phyloP scores from a whole-genome alignment of 2,797 vertebrate species.

The Euphonia xanthogaster region DNA sequence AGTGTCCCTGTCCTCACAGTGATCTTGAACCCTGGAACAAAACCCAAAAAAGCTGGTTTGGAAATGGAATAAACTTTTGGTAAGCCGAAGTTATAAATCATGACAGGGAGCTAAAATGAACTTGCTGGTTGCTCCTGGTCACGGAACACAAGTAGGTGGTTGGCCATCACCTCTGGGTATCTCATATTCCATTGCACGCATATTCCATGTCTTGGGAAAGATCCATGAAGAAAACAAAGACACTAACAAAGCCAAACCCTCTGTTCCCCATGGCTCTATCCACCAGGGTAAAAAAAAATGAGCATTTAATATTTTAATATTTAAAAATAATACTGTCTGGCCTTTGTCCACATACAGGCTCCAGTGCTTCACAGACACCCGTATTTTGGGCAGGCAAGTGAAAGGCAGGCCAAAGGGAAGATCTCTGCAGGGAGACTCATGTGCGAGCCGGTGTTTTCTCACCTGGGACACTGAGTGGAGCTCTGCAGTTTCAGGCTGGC shows the following conservation, averaged over 20 bases:
- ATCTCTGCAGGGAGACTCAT: neutral
- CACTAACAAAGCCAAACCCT: neutral
- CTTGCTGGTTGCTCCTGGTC: neutral
- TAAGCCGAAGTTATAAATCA: neutral
- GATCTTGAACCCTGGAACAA: conserved; percentile 86
- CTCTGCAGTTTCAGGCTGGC: neutral
- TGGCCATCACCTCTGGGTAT: neutral
- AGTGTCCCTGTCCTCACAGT: conserved; percentile 90
- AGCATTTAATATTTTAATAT: neutral
- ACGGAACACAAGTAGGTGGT: rapidly evolving
- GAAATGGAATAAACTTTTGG: neutral
- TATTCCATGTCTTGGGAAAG: neutral
- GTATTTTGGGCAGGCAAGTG: neutral
- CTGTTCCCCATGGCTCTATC: neutral
- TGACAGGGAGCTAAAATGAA: neutral
- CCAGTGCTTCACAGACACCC: neutral
- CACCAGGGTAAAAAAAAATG: neutral
- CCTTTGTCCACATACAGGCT: neutral
- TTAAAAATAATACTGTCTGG: neutral
- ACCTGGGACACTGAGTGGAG: neutral
- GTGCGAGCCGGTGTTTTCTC: neutral
- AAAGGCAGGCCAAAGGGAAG: neutral
- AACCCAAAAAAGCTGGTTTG: neutral
- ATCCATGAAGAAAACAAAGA: neutral
- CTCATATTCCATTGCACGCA: neutral